phyloP scores from a whole-genome alignment of 2,888 invertebrate genomes.

The Eilema sororculum region DNA sequence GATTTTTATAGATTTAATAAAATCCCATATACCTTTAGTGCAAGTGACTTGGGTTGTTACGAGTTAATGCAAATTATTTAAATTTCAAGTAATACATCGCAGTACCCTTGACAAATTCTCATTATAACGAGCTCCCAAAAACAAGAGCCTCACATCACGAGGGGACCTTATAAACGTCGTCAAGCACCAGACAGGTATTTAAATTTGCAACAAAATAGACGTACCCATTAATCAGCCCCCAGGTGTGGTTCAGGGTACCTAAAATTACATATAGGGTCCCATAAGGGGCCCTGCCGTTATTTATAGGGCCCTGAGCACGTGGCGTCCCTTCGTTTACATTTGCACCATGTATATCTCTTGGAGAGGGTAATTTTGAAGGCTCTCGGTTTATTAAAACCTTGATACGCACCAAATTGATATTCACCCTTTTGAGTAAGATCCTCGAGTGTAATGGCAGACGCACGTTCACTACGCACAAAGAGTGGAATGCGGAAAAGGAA shows the following conservation, averaged over 20 bases:
- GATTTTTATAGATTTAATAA: too few species aligned
- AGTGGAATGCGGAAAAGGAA: slow-evolving; percentile 18
- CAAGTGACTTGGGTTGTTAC: background rate
- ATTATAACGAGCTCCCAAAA: slow-evolving; percentile 3
- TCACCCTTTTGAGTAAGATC: slow-evolving; percentile 41
- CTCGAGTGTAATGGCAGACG: slow-evolving; percentile 33
- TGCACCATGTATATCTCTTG: slow-evolving; percentile 47
- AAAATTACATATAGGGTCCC: slow-evolving; percentile 60
- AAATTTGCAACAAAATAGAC: slow-evolving; percentile 53
- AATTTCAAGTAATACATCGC: background rate
- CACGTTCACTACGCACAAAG: slow-evolving; percentile 18
- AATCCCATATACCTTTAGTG: too few species aligned
- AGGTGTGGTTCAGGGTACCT: slow-evolving; percentile 62
- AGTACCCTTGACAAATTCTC: background rate
- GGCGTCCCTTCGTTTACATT: slow-evolving; percentile 44
- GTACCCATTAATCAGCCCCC: slow-evolving; percentile 59
- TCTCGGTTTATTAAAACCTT: slow-evolving; percentile 60
- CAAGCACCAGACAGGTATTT: slow-evolving; percentile 49
- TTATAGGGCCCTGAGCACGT: slow-evolving; percentile 24
- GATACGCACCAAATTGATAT: slow-evolving; percentile 58
- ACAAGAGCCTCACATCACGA: background rate
- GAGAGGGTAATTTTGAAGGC: slow-evolving; percentile 55
- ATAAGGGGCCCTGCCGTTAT: slow-evolving; percentile 33
- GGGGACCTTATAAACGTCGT: slow-evolving; percentile 29
- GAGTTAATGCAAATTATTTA: background rate